phyloP scores from a whole-genome alignment of 2,113 vertebrate species.

The Cyprinodon variegatus region DNA sequence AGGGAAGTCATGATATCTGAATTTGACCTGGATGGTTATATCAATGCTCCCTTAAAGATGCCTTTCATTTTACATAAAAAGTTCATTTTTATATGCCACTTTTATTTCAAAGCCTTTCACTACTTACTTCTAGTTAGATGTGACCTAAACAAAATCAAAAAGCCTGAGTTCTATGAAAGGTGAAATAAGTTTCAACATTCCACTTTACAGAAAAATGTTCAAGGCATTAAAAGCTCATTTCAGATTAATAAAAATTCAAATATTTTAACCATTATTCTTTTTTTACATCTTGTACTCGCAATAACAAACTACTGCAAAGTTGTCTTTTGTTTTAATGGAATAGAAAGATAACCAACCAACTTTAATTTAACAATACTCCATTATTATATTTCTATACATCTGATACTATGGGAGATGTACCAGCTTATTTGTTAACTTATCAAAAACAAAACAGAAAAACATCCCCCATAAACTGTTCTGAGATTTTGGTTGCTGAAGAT shows the following conservation, averaged over 20 bases:
- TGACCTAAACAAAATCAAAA: background rate
- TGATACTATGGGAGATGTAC: background rate
- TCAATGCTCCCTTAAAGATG: slow-evolving; percentile 23
- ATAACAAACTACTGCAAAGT: background rate
- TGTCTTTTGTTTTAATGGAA: background rate
- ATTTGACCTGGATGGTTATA: slow-evolving; percentile 10
- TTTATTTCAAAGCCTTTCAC: background rate
- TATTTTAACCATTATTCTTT: background rate
- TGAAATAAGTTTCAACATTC: background rate
- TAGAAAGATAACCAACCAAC: background rate
- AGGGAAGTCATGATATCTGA: slow-evolving; percentile 20
- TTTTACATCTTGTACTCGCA: background rate
- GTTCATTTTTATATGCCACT: background rate
- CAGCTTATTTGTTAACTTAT: background rate
- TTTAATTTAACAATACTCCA: background rate
- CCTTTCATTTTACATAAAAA: background rate
- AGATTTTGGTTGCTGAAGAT: no score
- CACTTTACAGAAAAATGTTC: background rate
- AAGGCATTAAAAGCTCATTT: background rate
- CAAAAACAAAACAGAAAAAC: no score
- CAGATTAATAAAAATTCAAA: background rate
- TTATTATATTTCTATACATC: background rate
- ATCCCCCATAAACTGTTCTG: no score
- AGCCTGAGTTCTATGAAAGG: background rate
- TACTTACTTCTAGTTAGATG: background rate